Base-by-base conservation (phyloP, 2,113 vertebrate genomes). In the Bubo blakistoni region DNA sequence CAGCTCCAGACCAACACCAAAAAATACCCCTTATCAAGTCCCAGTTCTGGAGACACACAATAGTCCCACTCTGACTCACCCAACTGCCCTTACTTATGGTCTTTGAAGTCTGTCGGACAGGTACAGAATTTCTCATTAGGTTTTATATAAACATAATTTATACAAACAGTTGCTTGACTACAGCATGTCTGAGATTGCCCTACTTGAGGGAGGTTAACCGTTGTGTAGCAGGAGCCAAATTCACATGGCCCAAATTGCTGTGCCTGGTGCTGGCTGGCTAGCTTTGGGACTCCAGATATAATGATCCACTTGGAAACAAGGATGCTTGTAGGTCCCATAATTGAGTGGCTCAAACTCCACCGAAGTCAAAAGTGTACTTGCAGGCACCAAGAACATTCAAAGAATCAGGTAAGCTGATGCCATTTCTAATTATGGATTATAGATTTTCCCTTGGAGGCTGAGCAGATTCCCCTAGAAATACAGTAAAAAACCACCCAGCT, bases 231-330 rank as follows among this genome's bases (percentile, higher is more conserved):
- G 34, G 14, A 71, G 18, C 19, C 63, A 88, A 30, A 62, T 32
- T 70, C 59, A 40, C 2, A 2, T 3, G 11, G 36, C 55, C 52
- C 47, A 42, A 4, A 67, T 21, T 0, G 0, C 49, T 59, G 32
- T 46, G 51, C 26, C 69, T 51, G 55, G 16, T 24, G 14, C 59
- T 63, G 59, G 25, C 59, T 63, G 59, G 25, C 42, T 58, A 63
- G 26, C 51, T 78, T 65, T 70, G 46, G 32, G 26, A 82, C 57
- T 74, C 61, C 29, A 38, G 61, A 81, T 27, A 32, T 32, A 40
- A 0, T 18, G 36, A 76, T 38, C 27, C 34, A 30, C 40, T 26
- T 2, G 2, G 52, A 76, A 94, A 88, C 42, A 85, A 51, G 52
- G 42, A 84, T 42, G 42, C 4, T 46, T 3, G 4, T 7, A 80